A percentile compares a stretch with the other conserved stretches of the same genome.
Evolutionary conservation across 2,113 vertebrate species (phyloP).

Genomic region (Otolemur garnettii): DNA sequence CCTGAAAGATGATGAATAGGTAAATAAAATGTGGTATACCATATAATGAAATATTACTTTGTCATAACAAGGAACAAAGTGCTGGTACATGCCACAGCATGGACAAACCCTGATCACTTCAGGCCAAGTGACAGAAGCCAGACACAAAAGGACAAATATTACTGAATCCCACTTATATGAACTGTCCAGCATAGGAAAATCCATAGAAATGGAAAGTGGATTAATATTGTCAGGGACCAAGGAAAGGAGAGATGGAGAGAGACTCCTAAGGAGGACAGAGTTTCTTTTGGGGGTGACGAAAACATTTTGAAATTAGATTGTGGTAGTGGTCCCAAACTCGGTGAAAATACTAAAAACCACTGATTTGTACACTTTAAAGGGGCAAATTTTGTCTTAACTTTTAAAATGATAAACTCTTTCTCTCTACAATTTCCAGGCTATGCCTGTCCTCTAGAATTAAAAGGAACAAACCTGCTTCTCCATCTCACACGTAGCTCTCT

Average conservation of each 20-base stretch:
- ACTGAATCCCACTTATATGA: neutral
- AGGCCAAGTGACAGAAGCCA: neutral
- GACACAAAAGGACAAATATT: neutral
- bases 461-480: neutral
- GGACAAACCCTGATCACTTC: neutral
- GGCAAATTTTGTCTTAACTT: neutral
- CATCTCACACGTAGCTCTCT: neutral
- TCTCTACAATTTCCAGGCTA: neutral
- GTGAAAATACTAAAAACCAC: conserved; percentile 4
- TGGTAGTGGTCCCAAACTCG: neutral
- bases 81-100: neutral
- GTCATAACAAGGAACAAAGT: neutral
- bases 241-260: neutral
- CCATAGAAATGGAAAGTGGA: neutral
- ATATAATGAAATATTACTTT: conserved; percentile 6
- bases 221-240: neutral
- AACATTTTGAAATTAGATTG: neutral
- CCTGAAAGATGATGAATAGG: neutral
- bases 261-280: neutral
- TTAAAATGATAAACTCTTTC: neutral
- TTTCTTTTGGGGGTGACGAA: neutral
- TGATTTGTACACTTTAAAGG: conserved; percentile 20
- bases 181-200: neutral
- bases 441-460: neutral
- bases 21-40: conserved; percentile 32